phyloP scores from a whole-genome alignment of 1,140 invertebrate species.

The Manduca sexta region DNA sequence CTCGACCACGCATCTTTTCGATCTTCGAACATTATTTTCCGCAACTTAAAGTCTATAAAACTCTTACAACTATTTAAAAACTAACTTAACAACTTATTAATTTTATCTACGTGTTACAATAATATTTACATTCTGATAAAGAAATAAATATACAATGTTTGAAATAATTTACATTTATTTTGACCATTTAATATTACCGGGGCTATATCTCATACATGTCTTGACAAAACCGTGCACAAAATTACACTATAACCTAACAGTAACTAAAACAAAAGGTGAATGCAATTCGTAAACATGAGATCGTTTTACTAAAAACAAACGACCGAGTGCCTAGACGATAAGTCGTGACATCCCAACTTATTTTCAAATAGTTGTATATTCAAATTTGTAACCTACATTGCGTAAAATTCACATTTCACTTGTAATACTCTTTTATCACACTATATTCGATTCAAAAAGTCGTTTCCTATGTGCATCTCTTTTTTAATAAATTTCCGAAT shows the following conservation, averaged over 20 bases:
- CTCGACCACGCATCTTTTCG: background rate
- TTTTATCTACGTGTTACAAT: background rate
- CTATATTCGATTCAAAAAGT: constrained; percentile 29
- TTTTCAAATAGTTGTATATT: constrained; percentile 26
- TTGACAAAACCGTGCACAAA: constrained; percentile 45
- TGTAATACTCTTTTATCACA: constrained; percentile 35
- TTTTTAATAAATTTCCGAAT: constrained; percentile 54
- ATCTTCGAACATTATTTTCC: background rate
- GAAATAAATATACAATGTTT: background rate
- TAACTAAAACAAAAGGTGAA: constrained; percentile 15
- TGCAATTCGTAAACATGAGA: constrained; percentile 26
- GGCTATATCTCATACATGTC: constrained; percentile 21
- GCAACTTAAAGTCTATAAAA: constrained; percentile 15
- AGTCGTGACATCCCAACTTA: constrained; percentile 27
- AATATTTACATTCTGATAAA: background rate
- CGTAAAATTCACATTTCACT: constrained; percentile 63
- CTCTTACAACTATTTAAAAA: constrained; percentile 10
- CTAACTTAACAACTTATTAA: background rate
- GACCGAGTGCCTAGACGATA: constrained; percentile 18
- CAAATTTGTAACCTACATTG: constrained; percentile 52
- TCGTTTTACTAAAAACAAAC: constrained; percentile 33
- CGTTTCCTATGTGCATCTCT: constrained; percentile 48
- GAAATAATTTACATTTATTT: background rate
- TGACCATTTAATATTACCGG: too few species aligned
- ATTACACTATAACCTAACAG: constrained; percentile 8